A percentile compares a stretch with the other conserved stretches of the same genome.
phyloP scores from a whole-genome alignment of 1,140 invertebrate species.

The Pomacea maculata region DNA sequence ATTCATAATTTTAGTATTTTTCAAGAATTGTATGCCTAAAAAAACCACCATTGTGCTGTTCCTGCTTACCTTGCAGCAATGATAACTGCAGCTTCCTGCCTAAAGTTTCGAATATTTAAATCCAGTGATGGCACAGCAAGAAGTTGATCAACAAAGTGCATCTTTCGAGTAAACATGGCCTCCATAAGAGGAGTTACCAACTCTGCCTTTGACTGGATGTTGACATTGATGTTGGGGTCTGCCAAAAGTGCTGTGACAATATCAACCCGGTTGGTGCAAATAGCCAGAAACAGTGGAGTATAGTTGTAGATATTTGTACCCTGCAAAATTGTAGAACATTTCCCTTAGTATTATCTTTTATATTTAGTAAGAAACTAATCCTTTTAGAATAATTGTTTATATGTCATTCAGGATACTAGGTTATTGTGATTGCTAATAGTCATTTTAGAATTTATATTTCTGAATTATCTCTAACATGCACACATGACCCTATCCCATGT shows the following conservation, averaged over 20 bases:
- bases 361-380: no score
- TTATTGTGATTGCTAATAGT: no score
- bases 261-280: conserved; percentile 5
- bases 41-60: no score
- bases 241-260: conserved; percentile 18
- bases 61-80: conserved; percentile 26
- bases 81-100: conserved; percentile 32
- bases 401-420: no score
- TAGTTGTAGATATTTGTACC: conserved; percentile 6
- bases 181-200: conserved; percentile 31
- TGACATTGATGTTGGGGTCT: conserved; percentile 34
- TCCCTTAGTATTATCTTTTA: no score
- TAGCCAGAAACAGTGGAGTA: conserved; percentile 20
- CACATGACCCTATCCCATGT: no score
- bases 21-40: no score
- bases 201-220: conserved; percentile 23
- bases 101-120: conserved; percentile 32
- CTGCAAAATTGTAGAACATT: conserved; percentile 3
- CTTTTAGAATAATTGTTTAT: no score
- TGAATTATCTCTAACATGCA: no score
- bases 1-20: no score
- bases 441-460: no score
- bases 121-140: conserved; percentile 29
- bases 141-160: conserved; percentile 27
- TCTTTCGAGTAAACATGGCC: conserved; percentile 35